Percentiles rank a stretch among this genome's conserved stretches.
These are phyloP conservation scores for Podarcis muralis DNA, from an alignment of 2,113 vertebrate species.

Conservation along the genomic window DNA sequence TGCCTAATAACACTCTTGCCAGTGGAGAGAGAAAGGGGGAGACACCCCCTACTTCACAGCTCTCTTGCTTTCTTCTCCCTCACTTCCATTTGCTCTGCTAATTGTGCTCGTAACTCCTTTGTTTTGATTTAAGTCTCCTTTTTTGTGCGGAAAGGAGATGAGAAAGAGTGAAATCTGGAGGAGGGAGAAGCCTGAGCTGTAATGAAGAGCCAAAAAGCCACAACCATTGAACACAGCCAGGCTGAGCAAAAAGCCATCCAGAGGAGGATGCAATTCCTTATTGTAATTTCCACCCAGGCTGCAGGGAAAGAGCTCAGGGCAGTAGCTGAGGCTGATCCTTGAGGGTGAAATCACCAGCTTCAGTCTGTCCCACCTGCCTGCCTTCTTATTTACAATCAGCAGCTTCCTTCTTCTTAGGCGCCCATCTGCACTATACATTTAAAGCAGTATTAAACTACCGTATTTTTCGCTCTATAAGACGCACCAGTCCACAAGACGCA, in stretches of 20 bases:
- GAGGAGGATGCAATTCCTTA: background rate
- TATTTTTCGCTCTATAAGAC: no score
- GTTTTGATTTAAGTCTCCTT: background rate
- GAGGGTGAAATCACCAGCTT: no score
- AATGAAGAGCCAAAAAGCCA: background rate
- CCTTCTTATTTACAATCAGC: no score
- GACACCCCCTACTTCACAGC: background rate
- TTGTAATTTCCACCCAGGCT: background rate
- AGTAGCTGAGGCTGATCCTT: no score
- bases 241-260: background rate
- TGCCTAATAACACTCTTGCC: conserved; percentile 10
- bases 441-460: no score
- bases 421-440: no score
- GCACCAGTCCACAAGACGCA: no score
- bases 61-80: background rate
- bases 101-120: background rate
- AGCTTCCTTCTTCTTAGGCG: no score
- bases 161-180: background rate
- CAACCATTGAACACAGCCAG: background rate
- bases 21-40: background rate
- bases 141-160: background rate
- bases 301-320: background rate
- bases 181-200: background rate
- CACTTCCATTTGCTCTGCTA: background rate
- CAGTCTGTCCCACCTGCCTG: no score